phyloP scores from a whole-genome alignment of 2,113 vertebrate genomes.

The Hyaena hyaena region DNA sequence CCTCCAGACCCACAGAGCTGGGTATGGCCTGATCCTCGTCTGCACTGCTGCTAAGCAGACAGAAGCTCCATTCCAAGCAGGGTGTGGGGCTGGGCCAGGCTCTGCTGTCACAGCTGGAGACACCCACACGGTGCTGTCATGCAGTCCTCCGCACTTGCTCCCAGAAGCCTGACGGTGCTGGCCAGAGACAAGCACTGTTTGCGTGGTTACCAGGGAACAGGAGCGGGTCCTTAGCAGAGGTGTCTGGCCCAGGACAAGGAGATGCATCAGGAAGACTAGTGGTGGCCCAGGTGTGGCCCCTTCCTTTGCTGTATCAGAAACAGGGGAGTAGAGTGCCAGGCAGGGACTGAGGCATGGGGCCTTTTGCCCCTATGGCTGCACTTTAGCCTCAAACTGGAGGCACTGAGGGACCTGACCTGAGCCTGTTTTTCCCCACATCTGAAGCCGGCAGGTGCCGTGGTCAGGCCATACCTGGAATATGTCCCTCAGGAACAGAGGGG shows the following conservation, averaged over 20 bases:
- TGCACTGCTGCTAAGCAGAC: too few species aligned
- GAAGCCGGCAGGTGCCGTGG: too few species aligned
- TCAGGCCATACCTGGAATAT: too few species aligned
- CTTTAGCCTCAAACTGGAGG: too few species aligned
- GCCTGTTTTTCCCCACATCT: too few species aligned
- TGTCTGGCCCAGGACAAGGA: background rate
- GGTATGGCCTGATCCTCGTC: background rate
- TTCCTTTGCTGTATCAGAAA: background rate
- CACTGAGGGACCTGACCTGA: too few species aligned
- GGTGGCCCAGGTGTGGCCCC: background rate
- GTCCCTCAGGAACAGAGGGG: too few species aligned
- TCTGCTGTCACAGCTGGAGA: background rate
- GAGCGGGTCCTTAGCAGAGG: background rate
- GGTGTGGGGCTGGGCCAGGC: background rate
- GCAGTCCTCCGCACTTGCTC: background rate
- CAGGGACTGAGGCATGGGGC: too few species aligned
- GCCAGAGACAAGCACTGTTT: background rate
- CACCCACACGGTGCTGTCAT: background rate
- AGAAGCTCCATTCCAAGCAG: too few species aligned
- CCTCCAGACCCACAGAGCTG: background rate
- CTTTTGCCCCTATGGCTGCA: background rate
- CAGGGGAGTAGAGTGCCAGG: background rate
- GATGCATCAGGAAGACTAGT: background rate
- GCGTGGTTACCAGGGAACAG: background rate
- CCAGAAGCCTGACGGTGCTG: background rate